phyloP scores from a whole-genome alignment of 2,888 invertebrate genomes.

The Pyrochroa serraticornis region DNA sequence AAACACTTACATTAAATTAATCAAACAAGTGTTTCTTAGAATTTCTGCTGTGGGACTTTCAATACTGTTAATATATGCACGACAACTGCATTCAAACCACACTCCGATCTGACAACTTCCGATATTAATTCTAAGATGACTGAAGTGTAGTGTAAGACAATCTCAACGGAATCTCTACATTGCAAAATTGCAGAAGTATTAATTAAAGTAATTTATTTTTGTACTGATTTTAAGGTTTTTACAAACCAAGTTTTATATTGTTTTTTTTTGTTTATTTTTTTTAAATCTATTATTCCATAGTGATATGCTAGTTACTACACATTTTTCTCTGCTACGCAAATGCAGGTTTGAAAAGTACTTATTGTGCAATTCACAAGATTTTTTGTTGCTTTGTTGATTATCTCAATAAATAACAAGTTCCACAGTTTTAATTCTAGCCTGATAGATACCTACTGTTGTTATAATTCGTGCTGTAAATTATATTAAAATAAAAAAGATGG shows the following conservation, averaged over 20 bases:
- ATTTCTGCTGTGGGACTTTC: constrained; percentile 17
- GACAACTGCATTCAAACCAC: neutral
- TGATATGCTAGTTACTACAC: too few species aligned
- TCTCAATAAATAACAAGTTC: constrained; percentile 9
- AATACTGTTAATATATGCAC: neutral
- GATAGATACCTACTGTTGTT: constrained; percentile 28
- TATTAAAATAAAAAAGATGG: constrained; percentile 44
- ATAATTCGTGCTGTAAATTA: constrained; percentile 41
- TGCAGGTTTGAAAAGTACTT: too few species aligned
- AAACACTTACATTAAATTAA: constrained; percentile 11
- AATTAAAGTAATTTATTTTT: too few species aligned
- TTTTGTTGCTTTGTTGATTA: neutral
- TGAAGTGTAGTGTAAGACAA: too few species aligned
- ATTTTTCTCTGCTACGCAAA: too few species aligned
- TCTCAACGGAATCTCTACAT: too few species aligned
- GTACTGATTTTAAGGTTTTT: too few species aligned
- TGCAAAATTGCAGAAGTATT: too few species aligned
- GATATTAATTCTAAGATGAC: neutral
- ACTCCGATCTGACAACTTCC: constrained; percentile 1
- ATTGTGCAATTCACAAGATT: neutral
- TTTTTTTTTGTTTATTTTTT: too few species aligned
- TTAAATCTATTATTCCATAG: too few species aligned
- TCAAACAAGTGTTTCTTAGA: constrained; percentile 8
- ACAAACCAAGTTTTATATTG: too few species aligned
- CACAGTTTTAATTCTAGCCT: constrained; percentile 13